A percentile compares a stretch with the other conserved stretches of the same genome.
Evolutionary conservation across 1,140 invertebrate genomes (phyloP).

Genomic region (Panulirus ornatus): DNA sequence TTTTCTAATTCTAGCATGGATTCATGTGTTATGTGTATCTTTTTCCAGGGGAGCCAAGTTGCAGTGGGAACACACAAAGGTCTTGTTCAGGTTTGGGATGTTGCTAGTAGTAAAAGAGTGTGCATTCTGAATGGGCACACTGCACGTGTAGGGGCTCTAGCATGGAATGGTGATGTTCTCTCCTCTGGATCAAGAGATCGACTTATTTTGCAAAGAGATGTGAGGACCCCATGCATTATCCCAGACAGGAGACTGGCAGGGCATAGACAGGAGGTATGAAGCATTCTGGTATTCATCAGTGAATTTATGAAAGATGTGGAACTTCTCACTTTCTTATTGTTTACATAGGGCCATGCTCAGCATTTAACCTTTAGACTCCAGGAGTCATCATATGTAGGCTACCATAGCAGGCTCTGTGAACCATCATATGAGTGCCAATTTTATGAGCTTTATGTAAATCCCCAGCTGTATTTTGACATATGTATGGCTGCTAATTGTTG

Average conservation of each 20-base stretch:
- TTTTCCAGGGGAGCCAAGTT: constrained; percentile 89
- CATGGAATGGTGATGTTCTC: constrained; percentile 98
- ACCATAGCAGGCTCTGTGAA: too few species aligned
- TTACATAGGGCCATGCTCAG: too few species aligned
- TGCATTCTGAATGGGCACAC: constrained; percentile 95
- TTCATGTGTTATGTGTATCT: background rate
- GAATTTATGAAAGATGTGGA: too few species aligned
- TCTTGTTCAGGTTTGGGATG: constrained; percentile 98
- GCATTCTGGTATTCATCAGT: too few species aligned
- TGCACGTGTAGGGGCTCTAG: constrained; percentile 94
- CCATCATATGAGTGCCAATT: too few species aligned
- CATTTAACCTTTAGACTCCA: too few species aligned
- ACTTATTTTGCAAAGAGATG: constrained; percentile 96
- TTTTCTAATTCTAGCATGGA: background rate
- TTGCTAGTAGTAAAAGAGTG: constrained; percentile 94
- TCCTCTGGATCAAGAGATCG: constrained; percentile 97
- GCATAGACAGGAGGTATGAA: constrained; percentile 94
- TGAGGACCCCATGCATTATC: constrained; percentile 89
- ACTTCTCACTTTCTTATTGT: too few species aligned
- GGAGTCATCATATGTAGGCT: too few species aligned
- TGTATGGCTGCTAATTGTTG: too few species aligned
- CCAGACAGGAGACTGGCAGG: constrained; percentile 89
- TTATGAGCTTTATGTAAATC: too few species aligned
- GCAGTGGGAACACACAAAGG: constrained; percentile 98
- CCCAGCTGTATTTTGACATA: too few species aligned